A percentile compares a stretch with the other conserved stretches of the same genome.
Conservation (phyloP, 2,113 vertebrate species). For the Proteles cristata region DNA sequence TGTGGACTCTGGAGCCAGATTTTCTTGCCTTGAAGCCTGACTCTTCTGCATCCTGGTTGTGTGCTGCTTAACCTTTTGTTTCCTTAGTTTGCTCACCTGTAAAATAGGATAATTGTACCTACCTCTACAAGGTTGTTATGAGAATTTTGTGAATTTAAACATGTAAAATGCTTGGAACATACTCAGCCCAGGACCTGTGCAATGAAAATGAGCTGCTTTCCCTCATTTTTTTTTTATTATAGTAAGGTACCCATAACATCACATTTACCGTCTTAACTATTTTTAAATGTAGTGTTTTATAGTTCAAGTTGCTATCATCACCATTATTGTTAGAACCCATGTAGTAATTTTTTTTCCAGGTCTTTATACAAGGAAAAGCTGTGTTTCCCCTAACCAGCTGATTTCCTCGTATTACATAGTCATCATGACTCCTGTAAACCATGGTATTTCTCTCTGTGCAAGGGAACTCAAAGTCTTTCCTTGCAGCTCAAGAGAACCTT, state of each 20-base stretch:
- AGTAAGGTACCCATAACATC: background rate
- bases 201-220: slow-evolving; percentile 6
- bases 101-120: slow-evolving; percentile 32
- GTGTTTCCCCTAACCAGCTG: background rate
- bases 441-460: background rate
- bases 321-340: background rate
- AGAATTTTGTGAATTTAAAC: slow-evolving; percentile 32
- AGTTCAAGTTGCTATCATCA: background rate
- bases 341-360: background rate
- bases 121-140: background rate
- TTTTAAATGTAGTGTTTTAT: background rate
- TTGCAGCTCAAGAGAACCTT: background rate
- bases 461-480: background rate
- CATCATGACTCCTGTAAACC: background rate
- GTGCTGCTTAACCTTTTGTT: slow-evolving; percentile 25
- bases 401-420: background rate
- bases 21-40: slow-evolving; percentile 19
- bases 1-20: background rate
- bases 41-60: background rate
- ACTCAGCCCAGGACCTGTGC: background rate
- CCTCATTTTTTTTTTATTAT: background rate
- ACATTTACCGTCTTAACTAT: background rate
- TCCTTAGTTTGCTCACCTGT: slow-evolving; percentile 24
- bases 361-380: background rate
- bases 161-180: background rate